phyloP scores from a whole-genome alignment of 2,113 vertebrate genomes.

The Burhinus oedicnemus region DNA sequence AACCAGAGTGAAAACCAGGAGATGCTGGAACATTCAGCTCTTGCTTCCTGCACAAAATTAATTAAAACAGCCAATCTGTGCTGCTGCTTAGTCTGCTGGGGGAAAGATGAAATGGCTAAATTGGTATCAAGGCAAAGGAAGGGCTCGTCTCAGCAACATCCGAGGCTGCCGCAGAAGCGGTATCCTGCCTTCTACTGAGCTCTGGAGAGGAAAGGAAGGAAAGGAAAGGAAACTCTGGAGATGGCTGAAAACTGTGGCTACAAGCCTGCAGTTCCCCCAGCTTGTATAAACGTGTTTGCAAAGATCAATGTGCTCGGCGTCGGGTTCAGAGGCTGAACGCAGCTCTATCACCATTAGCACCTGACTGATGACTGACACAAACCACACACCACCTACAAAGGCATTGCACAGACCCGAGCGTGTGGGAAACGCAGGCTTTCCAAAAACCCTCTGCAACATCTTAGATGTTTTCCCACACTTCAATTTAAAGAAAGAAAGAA shows the following conservation, averaged over 20 bases:
- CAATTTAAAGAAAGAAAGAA: background rate
- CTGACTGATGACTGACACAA: constrained; percentile 54
- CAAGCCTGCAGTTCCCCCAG: constrained; percentile 20
- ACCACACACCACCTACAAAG: constrained; percentile 60
- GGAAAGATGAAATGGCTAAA: constrained; percentile 35
- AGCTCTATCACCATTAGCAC: constrained; percentile 25
- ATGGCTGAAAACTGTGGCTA: background rate
- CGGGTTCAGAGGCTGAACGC: background rate
- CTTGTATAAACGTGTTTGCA: background rate
- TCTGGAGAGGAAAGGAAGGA: background rate
- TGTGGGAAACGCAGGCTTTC: constrained; percentile 10
- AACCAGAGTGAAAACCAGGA: background rate
- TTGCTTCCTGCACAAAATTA: constrained; percentile 5
- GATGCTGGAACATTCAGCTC: background rate
- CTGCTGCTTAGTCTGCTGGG: constrained; percentile 24
- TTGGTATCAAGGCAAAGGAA: background rate
- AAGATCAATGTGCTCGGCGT: background rate
- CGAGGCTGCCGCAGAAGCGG: background rate
- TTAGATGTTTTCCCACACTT: constrained; percentile 19
- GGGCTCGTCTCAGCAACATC: background rate
- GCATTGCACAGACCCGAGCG: background rate
- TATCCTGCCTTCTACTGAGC: background rate
- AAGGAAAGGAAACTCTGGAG: background rate
- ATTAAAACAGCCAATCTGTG: constrained; percentile 3
- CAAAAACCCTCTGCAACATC: constrained; percentile 7